Evolutionary conservation across 2,797 vertebrate species (phyloP).

Genomic region (Arrhamphus sclerolepis): DNA sequence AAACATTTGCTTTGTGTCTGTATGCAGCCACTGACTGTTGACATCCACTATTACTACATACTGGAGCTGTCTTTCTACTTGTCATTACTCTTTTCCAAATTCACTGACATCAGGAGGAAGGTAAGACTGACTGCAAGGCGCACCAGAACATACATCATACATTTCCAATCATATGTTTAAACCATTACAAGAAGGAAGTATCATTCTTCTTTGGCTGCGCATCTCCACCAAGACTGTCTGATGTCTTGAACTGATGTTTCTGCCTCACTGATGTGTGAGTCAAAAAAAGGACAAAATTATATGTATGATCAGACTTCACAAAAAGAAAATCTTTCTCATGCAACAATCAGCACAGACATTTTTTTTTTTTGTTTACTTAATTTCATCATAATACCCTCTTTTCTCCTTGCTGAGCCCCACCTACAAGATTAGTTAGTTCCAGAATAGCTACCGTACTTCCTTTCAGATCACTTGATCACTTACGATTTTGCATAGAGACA

Average conservation of each 20-base stretch:
- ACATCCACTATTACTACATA: conserved; percentile 97
- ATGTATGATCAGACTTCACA: neutral
- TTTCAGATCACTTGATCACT: too few relatives aligned
- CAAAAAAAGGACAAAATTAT: conserved; percentile 5
- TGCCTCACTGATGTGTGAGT: conserved; percentile 30
- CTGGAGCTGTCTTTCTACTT: conserved; percentile 97
- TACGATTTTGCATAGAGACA: too few relatives aligned
- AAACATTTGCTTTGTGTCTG: conserved; percentile 41
- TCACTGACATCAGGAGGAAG: conserved; percentile 98
- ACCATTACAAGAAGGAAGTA: neutral
- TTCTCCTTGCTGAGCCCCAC: too few relatives aligned
- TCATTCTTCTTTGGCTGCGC: neutral
- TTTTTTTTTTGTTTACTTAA: too few relatives aligned
- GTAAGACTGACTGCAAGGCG: conserved; percentile 77
- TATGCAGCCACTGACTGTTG: conserved; percentile 90
- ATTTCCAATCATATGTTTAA: conserved; percentile 15
- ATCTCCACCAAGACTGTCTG: neutral
- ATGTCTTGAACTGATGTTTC: conserved; percentile 15
- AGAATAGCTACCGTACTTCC: too few relatives aligned
- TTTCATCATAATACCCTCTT: too few relatives aligned
- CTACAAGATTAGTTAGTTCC: too few relatives aligned
- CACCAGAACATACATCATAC: conserved; percentile 7
- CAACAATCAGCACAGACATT: too few relatives aligned
- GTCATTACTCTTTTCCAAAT: conserved; percentile 96
- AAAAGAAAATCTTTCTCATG: conserved; percentile 16